phyloP scores from a whole-genome alignment of 2,113 vertebrate genomes.

The Eulemur rufifrons region DNA sequence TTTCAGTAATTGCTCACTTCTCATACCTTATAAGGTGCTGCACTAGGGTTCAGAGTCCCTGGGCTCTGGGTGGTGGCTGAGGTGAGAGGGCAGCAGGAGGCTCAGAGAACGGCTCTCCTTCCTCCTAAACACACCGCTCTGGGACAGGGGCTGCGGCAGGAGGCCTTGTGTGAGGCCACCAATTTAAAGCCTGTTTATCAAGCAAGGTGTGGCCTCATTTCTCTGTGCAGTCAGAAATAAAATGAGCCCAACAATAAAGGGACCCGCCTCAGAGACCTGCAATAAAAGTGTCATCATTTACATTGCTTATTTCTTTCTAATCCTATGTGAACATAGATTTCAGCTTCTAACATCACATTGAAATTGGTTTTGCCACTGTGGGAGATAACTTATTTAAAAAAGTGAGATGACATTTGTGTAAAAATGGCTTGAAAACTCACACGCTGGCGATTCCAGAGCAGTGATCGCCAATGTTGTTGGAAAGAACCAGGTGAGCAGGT shows the following conservation, averaged over 20 bases:
- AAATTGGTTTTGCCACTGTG: not conserved
- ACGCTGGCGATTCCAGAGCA: not conserved
- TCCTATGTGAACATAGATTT: not conserved
- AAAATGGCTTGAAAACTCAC: not conserved
- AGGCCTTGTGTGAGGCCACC: not conserved
- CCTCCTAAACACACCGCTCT: not conserved
- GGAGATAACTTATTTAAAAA: not conserved
- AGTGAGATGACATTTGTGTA: not conserved
- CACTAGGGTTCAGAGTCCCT: not conserved
- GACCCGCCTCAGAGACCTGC: not conserved
- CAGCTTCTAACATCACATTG: not conserved
- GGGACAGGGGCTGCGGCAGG: accelerated
- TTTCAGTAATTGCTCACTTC: not conserved
- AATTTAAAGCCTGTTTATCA: not conserved
- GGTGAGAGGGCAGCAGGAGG: not conserved
- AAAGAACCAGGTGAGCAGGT: not conserved
- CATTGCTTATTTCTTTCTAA: constrained; percentile 24
- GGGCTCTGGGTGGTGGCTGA: not conserved
- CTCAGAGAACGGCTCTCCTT: not conserved
- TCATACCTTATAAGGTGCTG: not conserved
- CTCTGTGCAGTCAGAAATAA: not conserved
- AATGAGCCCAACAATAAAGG: not conserved
- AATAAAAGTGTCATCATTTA: not conserved
- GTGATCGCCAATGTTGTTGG: accelerated
- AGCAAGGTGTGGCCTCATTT: not conserved